Evolutionary conservation across 2,888 invertebrate species (phyloP).

Genomic region (Diarsia rubi): DNA sequence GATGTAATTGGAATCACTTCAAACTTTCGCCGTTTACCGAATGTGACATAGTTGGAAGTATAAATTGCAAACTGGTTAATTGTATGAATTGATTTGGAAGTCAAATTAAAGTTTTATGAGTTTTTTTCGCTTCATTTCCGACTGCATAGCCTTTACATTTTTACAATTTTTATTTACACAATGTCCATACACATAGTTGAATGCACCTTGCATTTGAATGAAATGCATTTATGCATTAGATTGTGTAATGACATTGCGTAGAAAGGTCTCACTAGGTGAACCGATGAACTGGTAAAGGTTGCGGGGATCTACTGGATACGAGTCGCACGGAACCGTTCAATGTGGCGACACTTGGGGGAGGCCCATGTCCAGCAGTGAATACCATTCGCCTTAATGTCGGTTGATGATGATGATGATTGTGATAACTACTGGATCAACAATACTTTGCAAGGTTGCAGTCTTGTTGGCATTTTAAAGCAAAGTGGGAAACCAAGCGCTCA

Average conservation of each 20-base stretch:
- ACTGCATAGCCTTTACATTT: background rate
- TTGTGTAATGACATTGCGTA: too few relatives aligned
- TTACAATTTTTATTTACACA: conserved; percentile 1
- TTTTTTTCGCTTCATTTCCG: background rate
- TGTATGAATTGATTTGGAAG: background rate
- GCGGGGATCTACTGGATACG: too few relatives aligned
- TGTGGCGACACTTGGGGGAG: too few relatives aligned
- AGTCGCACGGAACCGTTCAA: too few relatives aligned
- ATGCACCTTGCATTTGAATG: background rate
- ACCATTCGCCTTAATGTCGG: too few relatives aligned
- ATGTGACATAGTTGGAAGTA: background rate
- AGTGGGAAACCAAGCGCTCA: background rate
- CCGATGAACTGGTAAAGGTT: too few relatives aligned
- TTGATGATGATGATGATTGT: too few relatives aligned
- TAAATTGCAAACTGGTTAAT: conserved; percentile 2
- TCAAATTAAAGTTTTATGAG: background rate
- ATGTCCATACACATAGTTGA: background rate
- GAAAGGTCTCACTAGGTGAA: too few relatives aligned
- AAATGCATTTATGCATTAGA: conserved; percentile 4
- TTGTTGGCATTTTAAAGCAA: conserved; percentile 7
- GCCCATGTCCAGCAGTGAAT: too few relatives aligned
- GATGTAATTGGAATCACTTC: background rate
- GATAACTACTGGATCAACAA: background rate
- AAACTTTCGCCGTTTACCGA: background rate
- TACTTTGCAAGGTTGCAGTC: conserved; percentile 4